phyloP scores from a whole-genome alignment of 2,797 vertebrate species.

The Periparus ater region DNA sequence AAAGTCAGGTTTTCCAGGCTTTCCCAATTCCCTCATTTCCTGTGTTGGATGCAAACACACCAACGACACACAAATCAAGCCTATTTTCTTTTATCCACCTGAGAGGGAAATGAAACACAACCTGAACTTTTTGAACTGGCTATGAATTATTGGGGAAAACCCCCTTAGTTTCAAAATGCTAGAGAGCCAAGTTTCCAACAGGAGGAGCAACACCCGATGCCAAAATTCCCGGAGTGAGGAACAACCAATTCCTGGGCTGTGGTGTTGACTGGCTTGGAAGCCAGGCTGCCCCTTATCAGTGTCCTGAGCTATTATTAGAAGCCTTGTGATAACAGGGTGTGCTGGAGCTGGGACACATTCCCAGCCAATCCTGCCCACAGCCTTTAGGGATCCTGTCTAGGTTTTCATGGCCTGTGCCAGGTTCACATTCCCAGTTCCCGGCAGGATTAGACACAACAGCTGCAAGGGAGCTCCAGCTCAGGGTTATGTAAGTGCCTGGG shows the following conservation, averaged over 20 bases:
- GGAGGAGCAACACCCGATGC: background rate
- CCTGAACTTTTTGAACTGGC: background rate
- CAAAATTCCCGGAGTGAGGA: conserved; percentile 17
- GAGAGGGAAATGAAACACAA: background rate
- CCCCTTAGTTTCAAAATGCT: conserved; percentile 2
- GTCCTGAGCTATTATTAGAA: conserved; percentile 50
- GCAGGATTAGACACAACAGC: conserved; percentile 52
- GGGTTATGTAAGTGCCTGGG: conserved; percentile 8
- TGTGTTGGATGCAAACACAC: background rate
- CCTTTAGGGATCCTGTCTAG: conserved; percentile 18
- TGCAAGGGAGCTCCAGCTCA: conserved; percentile 3
- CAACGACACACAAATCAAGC: background rate
- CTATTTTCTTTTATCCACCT: background rate
- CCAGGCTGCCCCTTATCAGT: conserved; percentile 23
- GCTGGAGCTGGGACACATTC: conserved; percentile 5
- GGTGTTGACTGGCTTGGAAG: conserved; percentile 11
- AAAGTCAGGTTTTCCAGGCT: background rate
- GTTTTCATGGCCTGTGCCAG: conserved; percentile 20
- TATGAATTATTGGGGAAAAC: background rate
- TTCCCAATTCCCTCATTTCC: background rate
- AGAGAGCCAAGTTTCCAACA: conserved; percentile 5
- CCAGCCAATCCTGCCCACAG: conserved; percentile 10
- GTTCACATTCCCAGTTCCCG: conserved; percentile 53
- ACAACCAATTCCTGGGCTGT: background rate
- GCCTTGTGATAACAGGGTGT: conserved; percentile 34